Base-by-base conservation (phyloP, 2,113 vertebrate genomes). In the Ursus arctos region DNA sequence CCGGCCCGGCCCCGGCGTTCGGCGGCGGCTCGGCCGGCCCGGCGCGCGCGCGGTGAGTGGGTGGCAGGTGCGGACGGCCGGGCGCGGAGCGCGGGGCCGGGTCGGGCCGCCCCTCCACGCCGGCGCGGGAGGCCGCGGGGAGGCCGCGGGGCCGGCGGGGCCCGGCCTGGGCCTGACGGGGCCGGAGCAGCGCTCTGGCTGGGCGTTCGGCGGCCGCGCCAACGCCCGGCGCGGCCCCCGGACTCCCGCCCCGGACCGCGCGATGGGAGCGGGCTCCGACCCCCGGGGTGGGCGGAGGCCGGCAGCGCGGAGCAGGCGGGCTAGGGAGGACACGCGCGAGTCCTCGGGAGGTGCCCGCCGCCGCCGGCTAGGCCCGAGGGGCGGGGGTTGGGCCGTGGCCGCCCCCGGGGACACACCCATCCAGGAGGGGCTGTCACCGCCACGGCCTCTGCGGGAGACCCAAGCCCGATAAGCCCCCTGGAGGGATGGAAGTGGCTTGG, bases 391-490 rank as follows among this genome's bases (percentile, higher is more conserved):
- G 72, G 49, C 18, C 4, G 19, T 1, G 24, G 55, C 43, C 9
- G 18, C 85, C 82, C 79, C 79, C 31, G 2, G 61, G 47, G 96
- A 97, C 94, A 97, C 98, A 93, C 96, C 97, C 93, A 97, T 97
- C 65, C 59, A 10, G 55, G 88, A 81, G 90, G 77, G 82, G 40
- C 53, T 86, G 95, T 88, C 97, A 47, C 12, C 10, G 10, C 51
- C 21, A 0, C 0, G 33, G 88, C 51, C 31, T 79, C 63, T 6
- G 63, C 28, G 1, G 36, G 88, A 67, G 93, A 40, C 33, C 67
- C 57, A 24, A 43, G 67, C 47, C 47, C 0, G 5, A 33, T 8
- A 22, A 69, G 40, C 12, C 7, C 47, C 31, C 22, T 69, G 77
- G 24, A 86, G 90, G 40, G 18, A 63, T 33, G 57, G 21, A 74